phyloP scores from a whole-genome alignment of 30 jellyfish, hydroid and myxozoan species.

The Euphysa ruthae region DNA sequence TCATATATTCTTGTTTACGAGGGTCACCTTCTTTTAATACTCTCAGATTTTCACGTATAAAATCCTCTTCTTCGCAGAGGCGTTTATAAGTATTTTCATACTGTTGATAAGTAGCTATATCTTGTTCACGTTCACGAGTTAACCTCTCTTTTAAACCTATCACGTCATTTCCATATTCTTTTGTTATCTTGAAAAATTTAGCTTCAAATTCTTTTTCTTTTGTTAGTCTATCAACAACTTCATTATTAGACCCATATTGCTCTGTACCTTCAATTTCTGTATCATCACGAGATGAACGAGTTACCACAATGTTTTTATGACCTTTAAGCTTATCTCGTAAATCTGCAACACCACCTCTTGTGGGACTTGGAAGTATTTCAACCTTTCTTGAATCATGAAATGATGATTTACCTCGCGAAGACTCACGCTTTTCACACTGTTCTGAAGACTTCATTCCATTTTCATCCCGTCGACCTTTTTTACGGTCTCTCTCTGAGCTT shows the following conservation, averaged over 20 bases:
- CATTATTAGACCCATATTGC: neutral
- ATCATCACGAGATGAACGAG: constrained; percentile 31
- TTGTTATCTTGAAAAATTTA: constrained; percentile 11
- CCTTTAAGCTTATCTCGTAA: constrained; percentile 61
- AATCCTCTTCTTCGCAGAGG: constrained; percentile 77
- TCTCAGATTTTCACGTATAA: constrained; percentile 43
- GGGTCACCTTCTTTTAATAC: constrained; percentile 73
- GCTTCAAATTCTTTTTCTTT: constrained; percentile 21
- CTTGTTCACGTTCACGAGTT: constrained; percentile 66
- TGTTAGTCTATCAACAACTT: constrained; percentile 20
- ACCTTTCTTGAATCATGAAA: constrained; percentile 41
- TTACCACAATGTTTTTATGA: constrained; percentile 48
- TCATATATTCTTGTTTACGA: constrained; percentile 49
- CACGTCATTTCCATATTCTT: constrained; percentile 27
- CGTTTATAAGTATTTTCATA: constrained; percentile 68
- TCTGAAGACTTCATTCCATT: neutral
- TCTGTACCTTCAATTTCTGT: neutral
- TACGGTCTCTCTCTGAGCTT: too few species aligned
- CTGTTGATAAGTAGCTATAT: constrained; percentile 51
- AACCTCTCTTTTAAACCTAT: constrained; percentile 50
- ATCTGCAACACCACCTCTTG: constrained; percentile 36
- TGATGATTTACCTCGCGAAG: neutral
- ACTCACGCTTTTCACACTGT: neutral
- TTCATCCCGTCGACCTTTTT: constrained; percentile 18
- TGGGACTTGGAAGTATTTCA: constrained; percentile 26